These are phyloP conservation scores for Alviniconcha marisindica DNA, from an alignment of 1,140 invertebrate genomes.

Conservation along the genomic window DNA sequence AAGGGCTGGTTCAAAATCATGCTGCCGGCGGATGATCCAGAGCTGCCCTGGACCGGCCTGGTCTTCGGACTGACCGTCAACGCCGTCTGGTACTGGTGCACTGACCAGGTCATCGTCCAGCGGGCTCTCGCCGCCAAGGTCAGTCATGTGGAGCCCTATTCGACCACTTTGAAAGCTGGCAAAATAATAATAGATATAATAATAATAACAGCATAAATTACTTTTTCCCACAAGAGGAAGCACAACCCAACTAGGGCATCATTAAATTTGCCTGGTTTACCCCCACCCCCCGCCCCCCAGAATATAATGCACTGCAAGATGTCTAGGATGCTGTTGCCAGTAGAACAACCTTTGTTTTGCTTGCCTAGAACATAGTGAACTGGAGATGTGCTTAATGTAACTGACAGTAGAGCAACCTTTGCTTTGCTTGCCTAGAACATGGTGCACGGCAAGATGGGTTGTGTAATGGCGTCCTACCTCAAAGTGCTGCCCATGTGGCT, in stretches of 20 bases:
- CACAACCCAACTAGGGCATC: no score
- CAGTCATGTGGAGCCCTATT: no score
- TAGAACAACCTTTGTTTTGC: no score
- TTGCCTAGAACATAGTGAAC: no score
- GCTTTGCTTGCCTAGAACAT: constrained; percentile 72
- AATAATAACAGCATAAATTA: no score
- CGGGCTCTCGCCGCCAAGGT: constrained; percentile 78
- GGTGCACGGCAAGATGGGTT: constrained; percentile 78
- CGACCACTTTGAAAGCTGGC: no score
- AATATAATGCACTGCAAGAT: no score
- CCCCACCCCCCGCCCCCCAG: no score
- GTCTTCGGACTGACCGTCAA: constrained; percentile 79
- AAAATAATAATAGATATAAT: no score
- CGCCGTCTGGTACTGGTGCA: constrained; percentile 81
- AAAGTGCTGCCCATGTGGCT: constrained; percentile 79
- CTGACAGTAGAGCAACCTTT: neutral
- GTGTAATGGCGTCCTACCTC: constrained; percentile 78
- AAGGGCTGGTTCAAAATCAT: constrained; percentile 78
- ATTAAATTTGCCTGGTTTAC: no score
- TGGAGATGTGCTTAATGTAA: constrained; percentile 78
- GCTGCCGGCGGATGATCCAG: constrained; percentile 70
- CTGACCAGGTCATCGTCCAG: constrained; percentile 81
- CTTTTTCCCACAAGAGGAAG: no score
- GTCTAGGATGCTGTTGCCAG: no score
- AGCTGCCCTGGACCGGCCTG: constrained; percentile 79